These are phyloP conservation scores for Lepidochrysops patricia DNA, from an alignment of 2,888 invertebrate species.

Conservation along the genomic window DNA sequence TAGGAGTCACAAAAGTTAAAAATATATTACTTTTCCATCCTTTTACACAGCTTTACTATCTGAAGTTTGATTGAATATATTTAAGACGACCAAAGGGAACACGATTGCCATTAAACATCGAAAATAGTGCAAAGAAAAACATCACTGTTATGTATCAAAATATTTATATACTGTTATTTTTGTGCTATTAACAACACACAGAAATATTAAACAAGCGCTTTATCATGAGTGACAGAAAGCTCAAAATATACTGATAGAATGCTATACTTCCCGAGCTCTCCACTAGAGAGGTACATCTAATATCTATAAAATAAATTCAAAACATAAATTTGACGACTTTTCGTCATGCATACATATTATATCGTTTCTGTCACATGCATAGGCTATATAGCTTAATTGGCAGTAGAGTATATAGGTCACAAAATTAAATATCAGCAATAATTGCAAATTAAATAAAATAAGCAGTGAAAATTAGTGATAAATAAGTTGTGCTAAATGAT, in stretches of 20 bases:
- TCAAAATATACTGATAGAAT: conserved; percentile 36
- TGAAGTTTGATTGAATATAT: not conserved
- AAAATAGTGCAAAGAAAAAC: conserved; percentile 9
- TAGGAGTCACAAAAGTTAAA: not conserved
- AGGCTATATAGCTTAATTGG: not conserved
- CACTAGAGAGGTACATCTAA: conserved; percentile 63
- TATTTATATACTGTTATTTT: conserved; percentile 4
- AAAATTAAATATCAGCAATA: conserved; percentile 7
- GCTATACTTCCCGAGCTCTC: conserved; percentile 69
- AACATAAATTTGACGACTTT: conserved; percentile 40
- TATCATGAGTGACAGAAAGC: conserved; percentile 59
- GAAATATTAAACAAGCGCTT: conserved; percentile 26
- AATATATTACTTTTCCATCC: not conserved
- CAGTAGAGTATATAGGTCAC: not conserved
- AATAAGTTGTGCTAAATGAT: conserved; percentile 29
- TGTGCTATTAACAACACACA: conserved; percentile 37
- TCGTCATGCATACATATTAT: conserved; percentile 60
- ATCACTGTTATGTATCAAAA: conserved; percentile 10
- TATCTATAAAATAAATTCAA: conserved; percentile 37
- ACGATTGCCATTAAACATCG: not conserved
- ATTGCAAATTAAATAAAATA: conserved; percentile 5
- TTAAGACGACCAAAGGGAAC: conserved; percentile 11
- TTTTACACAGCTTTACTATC: conserved; percentile 11
- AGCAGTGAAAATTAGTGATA: conserved; percentile 14
- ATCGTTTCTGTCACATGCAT: conserved; percentile 63